Base-by-base conservation (phyloP, 1,140 invertebrate species). In the Sminthurinus signatus region DNA sequence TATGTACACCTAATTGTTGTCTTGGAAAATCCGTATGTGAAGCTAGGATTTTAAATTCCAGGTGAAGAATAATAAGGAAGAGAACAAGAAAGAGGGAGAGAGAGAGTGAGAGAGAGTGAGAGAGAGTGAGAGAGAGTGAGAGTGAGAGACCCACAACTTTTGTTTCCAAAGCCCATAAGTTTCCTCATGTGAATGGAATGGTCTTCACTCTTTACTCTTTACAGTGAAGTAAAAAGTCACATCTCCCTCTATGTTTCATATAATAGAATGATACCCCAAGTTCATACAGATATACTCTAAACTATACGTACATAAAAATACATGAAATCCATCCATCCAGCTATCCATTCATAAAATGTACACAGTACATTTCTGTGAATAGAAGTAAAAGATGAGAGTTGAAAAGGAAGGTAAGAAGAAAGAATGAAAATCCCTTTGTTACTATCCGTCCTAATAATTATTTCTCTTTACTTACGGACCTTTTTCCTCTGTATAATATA, bases 161-260 rank as follows among this genome's bases (percentile, higher is more conserved):
- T 65, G 63, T 65, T 66, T 66, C 62, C 59, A 62, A 67, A 67
- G 62, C 65, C 65, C 65, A 67, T 67, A 67, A 67, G 62, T 54
- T 67, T 62, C 59, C 54, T 50, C 65, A 62, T 67, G 59, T n/a
- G n/a, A n/a, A n/a, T n/a, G n/a, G n/a, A 60, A 52, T 59, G 54
- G 43, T 48, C 62, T 56, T 61, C 42, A 61, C 21, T n/a, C n/a
- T n/a, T n/a, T n/a, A n/a, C n/a, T n/a, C n/a, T n/a, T n/a, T n/a
- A n/a, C n/a, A n/a, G n/a, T n/a, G n/a, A n/a, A 43, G 50, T 65
- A 59, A 65, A 66, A 60, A 66, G 59, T 57, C 58, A 66, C 61
- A 39, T 63, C 56, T 63, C 54, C 43, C 42, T 63, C 52, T 25
- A 8, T 52, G 28, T 42, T 60, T 60, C 44, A 60, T 60, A 39